Evolutionary conservation across 2,888 invertebrate genomes (phyloP).

Genomic region (Drosophila mulleri): DNA sequence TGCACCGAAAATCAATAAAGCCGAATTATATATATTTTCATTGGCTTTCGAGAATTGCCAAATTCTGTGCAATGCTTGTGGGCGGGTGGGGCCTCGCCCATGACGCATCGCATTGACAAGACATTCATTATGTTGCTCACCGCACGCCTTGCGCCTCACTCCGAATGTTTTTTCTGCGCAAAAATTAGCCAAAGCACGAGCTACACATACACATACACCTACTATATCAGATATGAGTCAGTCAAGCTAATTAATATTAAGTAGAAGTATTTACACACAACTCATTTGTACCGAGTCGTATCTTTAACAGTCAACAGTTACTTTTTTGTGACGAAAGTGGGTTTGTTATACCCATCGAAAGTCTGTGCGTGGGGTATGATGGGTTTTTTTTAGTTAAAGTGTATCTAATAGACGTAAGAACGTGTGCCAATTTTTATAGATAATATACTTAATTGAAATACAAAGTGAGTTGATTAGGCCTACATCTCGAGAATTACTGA

Average conservation of each 20-base stretch:
- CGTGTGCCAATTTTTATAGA: not conserved
- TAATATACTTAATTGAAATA: not conserved
- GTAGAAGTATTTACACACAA: conserved; percentile 33
- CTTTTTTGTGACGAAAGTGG: conserved; percentile 13
- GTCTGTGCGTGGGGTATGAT: not conserved
- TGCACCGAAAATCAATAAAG: conserved; percentile 12
- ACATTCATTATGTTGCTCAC: conserved; percentile 16
- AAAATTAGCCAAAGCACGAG: conserved; percentile 4
- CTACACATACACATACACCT: not conserved
- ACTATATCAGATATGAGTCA: conserved; percentile 39
- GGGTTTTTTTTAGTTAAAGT: no score
- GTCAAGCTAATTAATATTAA: conserved; percentile 32
- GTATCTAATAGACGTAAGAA: not conserved
- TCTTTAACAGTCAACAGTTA: conserved; percentile 10
- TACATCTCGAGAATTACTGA: not conserved
- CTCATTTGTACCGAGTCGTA: conserved; percentile 22
- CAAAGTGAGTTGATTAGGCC: not conserved
- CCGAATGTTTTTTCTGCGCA: conserved; percentile 13
- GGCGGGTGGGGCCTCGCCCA: conserved; percentile 16
- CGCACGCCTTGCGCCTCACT: conserved; percentile 1
- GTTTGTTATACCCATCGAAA: not conserved
- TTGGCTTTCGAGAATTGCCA: conserved; percentile 4
- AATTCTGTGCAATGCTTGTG: not conserved
- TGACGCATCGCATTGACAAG: conserved; percentile 32
- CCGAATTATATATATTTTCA: not conserved